A percentile compares a stretch with the other conserved stretches of the same genome.
Evolutionary conservation across 2,888 invertebrate genomes (phyloP).

Genomic region (Epirrita christyi): DNA sequence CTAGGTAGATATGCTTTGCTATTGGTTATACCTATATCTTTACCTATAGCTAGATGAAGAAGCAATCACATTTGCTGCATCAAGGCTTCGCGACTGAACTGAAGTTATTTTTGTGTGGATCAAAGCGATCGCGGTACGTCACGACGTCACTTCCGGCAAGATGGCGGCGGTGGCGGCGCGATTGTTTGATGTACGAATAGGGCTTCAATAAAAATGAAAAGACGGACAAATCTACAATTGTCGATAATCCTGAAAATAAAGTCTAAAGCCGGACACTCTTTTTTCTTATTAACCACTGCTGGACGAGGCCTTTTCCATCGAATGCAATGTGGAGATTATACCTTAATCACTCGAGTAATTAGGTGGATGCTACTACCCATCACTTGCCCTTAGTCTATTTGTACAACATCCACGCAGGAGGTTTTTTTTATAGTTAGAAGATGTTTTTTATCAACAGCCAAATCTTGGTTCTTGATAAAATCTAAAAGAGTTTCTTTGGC

Average conservation of each 20-base stretch:
- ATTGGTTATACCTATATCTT: background rate
- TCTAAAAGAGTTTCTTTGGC: background rate
- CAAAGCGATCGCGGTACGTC: constrained; percentile 76
- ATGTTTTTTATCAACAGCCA: no score
- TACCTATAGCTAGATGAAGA: constrained; percentile 32
- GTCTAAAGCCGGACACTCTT: no score
- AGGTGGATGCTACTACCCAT: no score
- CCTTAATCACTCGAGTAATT: no score
- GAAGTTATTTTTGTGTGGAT: constrained; percentile 77
- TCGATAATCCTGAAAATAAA: no score
- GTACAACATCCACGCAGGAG: no score
- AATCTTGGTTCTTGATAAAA: no score
- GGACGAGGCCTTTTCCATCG: no score
- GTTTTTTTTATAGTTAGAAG: no score
- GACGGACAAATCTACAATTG: constrained; percentile 2
- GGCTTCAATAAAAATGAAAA: constrained; percentile 16
- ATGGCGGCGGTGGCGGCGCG: constrained; percentile 71
- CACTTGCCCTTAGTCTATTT: no score
- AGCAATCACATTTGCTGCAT: constrained; percentile 63
- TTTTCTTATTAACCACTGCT: no score
- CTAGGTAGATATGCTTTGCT: background rate
- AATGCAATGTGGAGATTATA: no score
- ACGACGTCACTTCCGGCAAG: constrained; percentile 81
- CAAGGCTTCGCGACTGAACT: constrained; percentile 51
- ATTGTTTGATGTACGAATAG: constrained; percentile 80